Percentiles rank a stretch among this genome's conserved stretches.
phyloP scores from a whole-genome alignment of 2,888 invertebrate genomes.

The Netelia melanura region DNA sequence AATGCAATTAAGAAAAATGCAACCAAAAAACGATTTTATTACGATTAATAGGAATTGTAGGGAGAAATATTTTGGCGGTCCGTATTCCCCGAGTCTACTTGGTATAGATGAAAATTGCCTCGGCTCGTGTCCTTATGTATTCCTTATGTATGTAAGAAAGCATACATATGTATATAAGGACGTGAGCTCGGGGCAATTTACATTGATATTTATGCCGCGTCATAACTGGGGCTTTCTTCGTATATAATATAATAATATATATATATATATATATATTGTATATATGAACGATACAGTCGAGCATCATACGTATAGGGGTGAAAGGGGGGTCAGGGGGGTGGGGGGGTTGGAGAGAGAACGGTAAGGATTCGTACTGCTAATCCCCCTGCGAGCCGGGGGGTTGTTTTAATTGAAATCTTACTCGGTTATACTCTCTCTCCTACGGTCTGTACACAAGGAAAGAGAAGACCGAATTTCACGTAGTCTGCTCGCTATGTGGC shows the following conservation, averaged over 20 bases:
- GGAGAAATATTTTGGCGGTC: background rate
- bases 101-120: slow-evolving; percentile 3
- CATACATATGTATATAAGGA: slow-evolving; percentile 40
- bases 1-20: no score
- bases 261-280: slow-evolving; percentile 63
- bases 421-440: slow-evolving; percentile 75
- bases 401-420: slow-evolving; percentile 85
- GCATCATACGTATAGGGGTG: slow-evolving; percentile 37
- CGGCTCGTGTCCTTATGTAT: slow-evolving; percentile 14
- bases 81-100: no score
- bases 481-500: slow-evolving; percentile 46
- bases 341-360: slow-evolving; percentile 68
- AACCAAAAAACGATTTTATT: no score
- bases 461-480: slow-evolving; percentile 65
- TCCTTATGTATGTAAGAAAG: slow-evolving; percentile 11
- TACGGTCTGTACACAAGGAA: slow-evolving; percentile 57
- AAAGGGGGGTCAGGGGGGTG: slow-evolving; percentile 11
- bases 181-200: slow-evolving; percentile 80
- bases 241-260: slow-evolving; percentile 63
- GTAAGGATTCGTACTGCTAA: slow-evolving; percentile 84
- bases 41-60: no score
- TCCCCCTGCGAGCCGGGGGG: slow-evolving; percentile 82
- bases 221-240: slow-evolving; percentile 82
- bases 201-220: slow-evolving; percentile 85
- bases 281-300: slow-evolving; percentile 68